These are phyloP conservation scores for Hippolais icterina DNA, from an alignment of 2,113 vertebrate genomes.

Conservation along the genomic window DNA sequence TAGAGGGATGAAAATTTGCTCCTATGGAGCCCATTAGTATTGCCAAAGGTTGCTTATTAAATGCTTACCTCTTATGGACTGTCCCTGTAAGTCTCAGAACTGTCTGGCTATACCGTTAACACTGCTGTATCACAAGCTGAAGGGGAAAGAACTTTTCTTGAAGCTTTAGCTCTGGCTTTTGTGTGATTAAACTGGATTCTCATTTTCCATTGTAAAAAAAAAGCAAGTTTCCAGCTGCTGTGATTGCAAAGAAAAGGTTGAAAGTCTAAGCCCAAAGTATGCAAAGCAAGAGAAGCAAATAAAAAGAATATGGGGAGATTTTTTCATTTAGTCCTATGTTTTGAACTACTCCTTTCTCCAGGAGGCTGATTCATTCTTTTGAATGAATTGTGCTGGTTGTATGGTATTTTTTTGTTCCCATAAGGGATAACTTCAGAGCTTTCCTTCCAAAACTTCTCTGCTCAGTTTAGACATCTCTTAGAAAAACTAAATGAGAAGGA, in stretches of 20 bases:
- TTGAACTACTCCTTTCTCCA: neutral
- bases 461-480: slow-evolving; percentile 5
- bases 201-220: neutral
- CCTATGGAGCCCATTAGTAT: neutral
- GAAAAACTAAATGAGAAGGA: slow-evolving; percentile 3
- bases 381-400: neutral
- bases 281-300: slow-evolving; percentile 2
- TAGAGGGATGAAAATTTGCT: neutral
- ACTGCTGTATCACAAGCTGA: neutral
- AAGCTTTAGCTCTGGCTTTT: neutral
- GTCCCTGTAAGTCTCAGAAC: neutral
- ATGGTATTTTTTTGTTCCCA: neutral
- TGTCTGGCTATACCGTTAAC: neutral
- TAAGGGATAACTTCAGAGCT: neutral
- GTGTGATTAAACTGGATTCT: neutral
- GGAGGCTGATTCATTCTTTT: slow-evolving; percentile 19
- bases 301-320: neutral
- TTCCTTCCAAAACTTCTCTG: slow-evolving; percentile 19
- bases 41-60: neutral
- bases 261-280: neutral
- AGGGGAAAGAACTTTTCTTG: neutral
- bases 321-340: neutral
- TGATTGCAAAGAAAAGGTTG: neutral
- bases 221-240: neutral
- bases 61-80: neutral